A percentile compares a stretch with the other conserved stretches of the same genome.
These are phyloP conservation scores for Melanophora roralis DNA, from an alignment of 2,888 invertebrate genomes.

Conservation along the genomic window DNA sequence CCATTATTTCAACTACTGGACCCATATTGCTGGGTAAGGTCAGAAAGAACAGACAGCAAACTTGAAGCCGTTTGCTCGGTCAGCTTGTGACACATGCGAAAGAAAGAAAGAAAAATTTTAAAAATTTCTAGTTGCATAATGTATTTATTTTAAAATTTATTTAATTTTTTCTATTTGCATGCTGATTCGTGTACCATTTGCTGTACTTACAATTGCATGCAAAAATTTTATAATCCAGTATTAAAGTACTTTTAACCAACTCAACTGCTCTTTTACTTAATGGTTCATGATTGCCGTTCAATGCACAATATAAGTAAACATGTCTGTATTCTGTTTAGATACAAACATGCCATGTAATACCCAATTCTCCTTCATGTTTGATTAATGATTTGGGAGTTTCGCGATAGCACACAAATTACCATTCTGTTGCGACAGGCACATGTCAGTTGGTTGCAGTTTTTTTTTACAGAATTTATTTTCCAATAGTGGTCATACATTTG, in stretches of 20 bases:
- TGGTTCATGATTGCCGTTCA: background rate
- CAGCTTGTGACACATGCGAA: too few relatives aligned
- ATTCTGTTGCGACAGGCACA: conserved; percentile 71
- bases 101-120: conserved; percentile 12
- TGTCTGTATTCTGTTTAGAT: background rate
- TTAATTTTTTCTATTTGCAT: background rate
- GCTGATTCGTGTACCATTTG: background rate
- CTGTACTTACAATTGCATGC: background rate
- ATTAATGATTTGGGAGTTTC: conserved; percentile 70
- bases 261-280: conserved; percentile 16
- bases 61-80: too few relatives aligned
- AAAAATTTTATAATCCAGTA: background rate
- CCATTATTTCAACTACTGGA: too few relatives aligned
- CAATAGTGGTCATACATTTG: conserved; percentile 31
- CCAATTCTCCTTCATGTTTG: conserved; percentile 65
- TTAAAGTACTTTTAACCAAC: conserved; percentile 30
- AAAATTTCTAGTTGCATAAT: conserved; percentile 44
- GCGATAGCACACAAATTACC: conserved; percentile 69
- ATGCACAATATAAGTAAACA: background rate
- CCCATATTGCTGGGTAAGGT: too few relatives aligned
- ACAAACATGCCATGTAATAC: conserved; percentile 20
- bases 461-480: conserved; percentile 7
- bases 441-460: conserved; percentile 66
- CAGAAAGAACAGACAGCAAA: too few relatives aligned
- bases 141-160: background rate